Conservation (phyloP, 1,140 invertebrate species). For the Papilio xuthus region DNA sequence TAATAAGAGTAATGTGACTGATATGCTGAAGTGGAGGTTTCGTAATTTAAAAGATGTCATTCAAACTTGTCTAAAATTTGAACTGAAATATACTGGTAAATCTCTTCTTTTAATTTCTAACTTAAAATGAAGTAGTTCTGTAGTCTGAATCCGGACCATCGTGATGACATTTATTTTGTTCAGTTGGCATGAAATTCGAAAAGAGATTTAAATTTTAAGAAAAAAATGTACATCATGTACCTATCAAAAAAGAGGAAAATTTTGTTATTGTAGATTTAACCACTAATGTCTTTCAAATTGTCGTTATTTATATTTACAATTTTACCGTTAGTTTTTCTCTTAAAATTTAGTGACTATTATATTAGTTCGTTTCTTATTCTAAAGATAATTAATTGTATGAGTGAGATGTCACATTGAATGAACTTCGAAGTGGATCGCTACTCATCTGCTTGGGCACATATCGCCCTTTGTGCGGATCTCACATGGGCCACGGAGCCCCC, state of each 20-base stretch:
- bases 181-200: slow-evolving; percentile 70
- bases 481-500: slow-evolving; percentile 75
- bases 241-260: slow-evolving; percentile 79
- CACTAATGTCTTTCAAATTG: slow-evolving; percentile 79
- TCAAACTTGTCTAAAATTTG: neutral
- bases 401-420: slow-evolving; percentile 80
- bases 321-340: slow-evolving; percentile 74
- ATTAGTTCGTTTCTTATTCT: slow-evolving; percentile 72
- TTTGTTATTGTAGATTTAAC: slow-evolving; percentile 79
- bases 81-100: neutral
- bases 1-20: too few relatives aligned
- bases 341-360: slow-evolving; percentile 75
- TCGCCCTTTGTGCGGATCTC: slow-evolving; percentile 78
- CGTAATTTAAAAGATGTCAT: neutral
- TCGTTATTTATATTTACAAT: slow-evolving; percentile 76
- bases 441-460: slow-evolving; percentile 75
- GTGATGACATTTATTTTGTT: slow-evolving; percentile 65
- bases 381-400: slow-evolving; percentile 72
- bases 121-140: slow-evolving; percentile 7
- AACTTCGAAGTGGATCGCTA: slow-evolving; percentile 78
- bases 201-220: slow-evolving; percentile 75
- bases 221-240: slow-evolving; percentile 75
- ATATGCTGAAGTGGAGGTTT: too few relatives aligned
- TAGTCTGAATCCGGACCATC: slow-evolving; percentile 56
- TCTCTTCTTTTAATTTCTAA: neutral